Percentiles rank a stretch among this genome's conserved stretches.
Evolutionary conservation across 2,113 vertebrate species (phyloP).

Genomic region (Spea multiplicata): DNA sequence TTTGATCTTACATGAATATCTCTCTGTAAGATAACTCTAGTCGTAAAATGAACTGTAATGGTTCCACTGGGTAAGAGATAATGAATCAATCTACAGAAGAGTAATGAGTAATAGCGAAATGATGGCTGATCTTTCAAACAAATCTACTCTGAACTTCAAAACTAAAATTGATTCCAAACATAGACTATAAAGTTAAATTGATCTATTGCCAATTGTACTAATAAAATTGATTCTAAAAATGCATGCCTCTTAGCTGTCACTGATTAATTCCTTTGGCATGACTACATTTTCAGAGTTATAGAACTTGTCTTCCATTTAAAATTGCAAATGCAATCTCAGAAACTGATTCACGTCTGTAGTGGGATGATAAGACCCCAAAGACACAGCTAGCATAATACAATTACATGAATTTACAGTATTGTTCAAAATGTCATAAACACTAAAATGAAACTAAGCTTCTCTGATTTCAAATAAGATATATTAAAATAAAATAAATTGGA

Average conservation of each 20-base stretch:
- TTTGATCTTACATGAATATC: background rate
- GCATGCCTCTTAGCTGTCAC: conserved; percentile 41
- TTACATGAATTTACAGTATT: conserved; percentile 35
- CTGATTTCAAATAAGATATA: background rate
- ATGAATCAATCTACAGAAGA: conserved; percentile 49
- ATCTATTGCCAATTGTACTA: conserved; percentile 49
- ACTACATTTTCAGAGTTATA: conserved; percentile 41
- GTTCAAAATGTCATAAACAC: conserved; percentile 23
- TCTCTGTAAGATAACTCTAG: conserved; percentile 47
- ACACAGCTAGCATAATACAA: conserved; percentile 26
- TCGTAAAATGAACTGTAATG: conserved; percentile 51
- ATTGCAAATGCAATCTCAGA: conserved; percentile 45
- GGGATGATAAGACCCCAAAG: conserved; percentile 35
- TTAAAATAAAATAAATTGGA: background rate
- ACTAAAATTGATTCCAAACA: conserved; percentile 41
- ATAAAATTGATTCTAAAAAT: conserved; percentile 48
- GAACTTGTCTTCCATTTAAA: conserved; percentile 15
- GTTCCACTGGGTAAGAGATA: conserved; percentile 48
- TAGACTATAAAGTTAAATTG: conserved; percentile 45
- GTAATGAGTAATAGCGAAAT: conserved; percentile 46
- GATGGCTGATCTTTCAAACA: conserved; percentile 24
- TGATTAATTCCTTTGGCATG: conserved; percentile 38
- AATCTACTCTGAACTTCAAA: conserved; percentile 10
- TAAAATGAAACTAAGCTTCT: background rate
- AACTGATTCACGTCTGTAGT: conserved; percentile 31